Evolutionary conservation across 2,113 vertebrate species (phyloP).

Genomic region (Hydropotes inermis): DNA sequence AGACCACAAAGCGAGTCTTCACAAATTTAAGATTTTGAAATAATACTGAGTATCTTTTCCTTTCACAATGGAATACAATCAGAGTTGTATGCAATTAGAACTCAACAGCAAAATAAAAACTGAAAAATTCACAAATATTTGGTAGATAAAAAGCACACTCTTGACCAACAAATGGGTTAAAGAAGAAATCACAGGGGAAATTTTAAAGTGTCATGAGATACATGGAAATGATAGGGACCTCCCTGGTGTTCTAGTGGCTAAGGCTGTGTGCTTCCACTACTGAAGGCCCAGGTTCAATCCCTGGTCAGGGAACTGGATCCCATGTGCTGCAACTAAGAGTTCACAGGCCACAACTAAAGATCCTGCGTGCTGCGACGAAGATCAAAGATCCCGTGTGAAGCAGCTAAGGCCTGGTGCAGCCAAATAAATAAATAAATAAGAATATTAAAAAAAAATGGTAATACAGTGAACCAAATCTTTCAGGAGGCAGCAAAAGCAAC

Average conservation of each 20-base stretch:
- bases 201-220: background rate
- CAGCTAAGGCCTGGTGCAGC: background rate
- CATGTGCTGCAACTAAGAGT: background rate
- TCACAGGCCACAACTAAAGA: background rate
- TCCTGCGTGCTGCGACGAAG: background rate
- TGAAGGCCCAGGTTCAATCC: background rate
- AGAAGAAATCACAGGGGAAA: background rate
- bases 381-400: background rate
- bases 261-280: background rate
- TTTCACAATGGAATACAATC: background rate
- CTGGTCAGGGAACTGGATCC: background rate
- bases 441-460: background rate
- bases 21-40: background rate
- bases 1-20: background rate
- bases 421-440: background rate
- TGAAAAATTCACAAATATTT: background rate
- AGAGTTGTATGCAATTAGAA: background rate
- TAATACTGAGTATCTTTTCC: background rate
- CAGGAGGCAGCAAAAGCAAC: background rate
- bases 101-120: background rate
- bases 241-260: background rate
- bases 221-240: background rate
- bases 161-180: background rate
- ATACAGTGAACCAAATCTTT: background rate
- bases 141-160: background rate